phyloP scores from a whole-genome alignment of 1,140 invertebrate genomes.

The Pemphigus obesinymphae region DNA sequence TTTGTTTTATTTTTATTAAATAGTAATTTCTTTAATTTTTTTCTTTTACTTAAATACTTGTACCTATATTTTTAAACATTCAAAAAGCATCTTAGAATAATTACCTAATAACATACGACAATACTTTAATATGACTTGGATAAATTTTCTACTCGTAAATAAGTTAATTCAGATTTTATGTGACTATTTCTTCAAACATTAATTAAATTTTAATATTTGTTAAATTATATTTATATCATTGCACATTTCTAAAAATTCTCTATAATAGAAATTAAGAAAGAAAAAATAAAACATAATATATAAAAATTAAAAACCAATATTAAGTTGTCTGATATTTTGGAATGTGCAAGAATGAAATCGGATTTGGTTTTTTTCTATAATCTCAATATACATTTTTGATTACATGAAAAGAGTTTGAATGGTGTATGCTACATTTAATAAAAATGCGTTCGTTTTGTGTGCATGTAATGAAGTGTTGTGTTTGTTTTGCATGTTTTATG shows the following conservation, averaged over 20 bases:
- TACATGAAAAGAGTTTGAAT: background rate
- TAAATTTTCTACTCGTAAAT: too few relatives aligned
- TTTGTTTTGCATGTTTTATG: constrained; percentile 37
- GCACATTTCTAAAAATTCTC: constrained; percentile 6
- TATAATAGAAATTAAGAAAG: constrained; percentile 1
- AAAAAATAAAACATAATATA: background rate
- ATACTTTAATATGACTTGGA: too few relatives aligned
- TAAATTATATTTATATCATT: background rate
- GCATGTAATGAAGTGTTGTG: constrained; percentile 19
- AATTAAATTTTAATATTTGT: too few relatives aligned
- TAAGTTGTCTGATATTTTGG: background rate
- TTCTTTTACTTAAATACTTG: too few relatives aligned
- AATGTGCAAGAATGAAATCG: background rate
- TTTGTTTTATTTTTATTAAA: too few relatives aligned
- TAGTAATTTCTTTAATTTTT: too few relatives aligned
- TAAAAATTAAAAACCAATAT: background rate
- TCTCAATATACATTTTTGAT: background rate
- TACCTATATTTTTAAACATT: too few relatives aligned
- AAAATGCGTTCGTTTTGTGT: background rate
- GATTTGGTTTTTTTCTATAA: background rate
- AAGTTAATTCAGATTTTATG: too few relatives aligned
- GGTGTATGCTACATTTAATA: constrained; percentile 11
- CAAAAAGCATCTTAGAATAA: too few relatives aligned
- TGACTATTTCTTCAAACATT: too few relatives aligned
- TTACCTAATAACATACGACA: too few relatives aligned